Percentiles rank a stretch among this genome's conserved stretches.
These are phyloP conservation scores for Hycleus phaleratus DNA, from an alignment of 1,140 invertebrate species.

Conservation along the genomic window DNA sequence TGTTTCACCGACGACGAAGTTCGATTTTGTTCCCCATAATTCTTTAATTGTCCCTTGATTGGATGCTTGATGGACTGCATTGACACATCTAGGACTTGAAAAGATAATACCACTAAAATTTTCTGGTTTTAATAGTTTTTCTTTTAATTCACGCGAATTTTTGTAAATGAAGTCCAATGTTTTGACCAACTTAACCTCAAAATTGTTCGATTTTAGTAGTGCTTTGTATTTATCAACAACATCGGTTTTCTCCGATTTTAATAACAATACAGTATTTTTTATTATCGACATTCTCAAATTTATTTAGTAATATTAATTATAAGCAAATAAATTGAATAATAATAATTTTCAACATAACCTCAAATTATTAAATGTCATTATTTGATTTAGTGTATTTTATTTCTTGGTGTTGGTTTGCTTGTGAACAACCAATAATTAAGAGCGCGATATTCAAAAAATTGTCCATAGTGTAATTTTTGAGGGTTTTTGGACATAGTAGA, in stretches of 20 bases:
- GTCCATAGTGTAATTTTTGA: no score
- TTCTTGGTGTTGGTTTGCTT: no score
- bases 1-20: constrained; percentile 43
- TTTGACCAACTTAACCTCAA: constrained; percentile 31
- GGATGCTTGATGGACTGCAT: constrained; percentile 32
- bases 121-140: constrained; percentile 34
- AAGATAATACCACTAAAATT: constrained; percentile 40
- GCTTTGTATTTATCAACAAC: constrained; percentile 32
- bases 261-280: constrained; percentile 10
- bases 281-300: not conserved
- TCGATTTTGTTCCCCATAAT: constrained; percentile 38
- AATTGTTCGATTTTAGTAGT: constrained; percentile 26
- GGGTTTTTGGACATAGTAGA: no score
- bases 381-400: no score
- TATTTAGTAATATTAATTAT: not conserved
- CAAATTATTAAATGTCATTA: no score
- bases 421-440: no score
- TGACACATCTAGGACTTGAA: constrained; percentile 43
- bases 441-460: no score
- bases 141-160: constrained; percentile 35
- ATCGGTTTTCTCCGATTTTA: constrained; percentile 22
- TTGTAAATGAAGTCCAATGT: constrained; percentile 40
- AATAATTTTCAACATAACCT: no score
- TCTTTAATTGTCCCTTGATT: constrained; percentile 15
- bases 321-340: not conserved